Evolutionary conservation across 2,113 vertebrate genomes (phyloP), one percentile per base, ranked within the genome.

Genomic region (Forbesichthys agassizii): DNA sequence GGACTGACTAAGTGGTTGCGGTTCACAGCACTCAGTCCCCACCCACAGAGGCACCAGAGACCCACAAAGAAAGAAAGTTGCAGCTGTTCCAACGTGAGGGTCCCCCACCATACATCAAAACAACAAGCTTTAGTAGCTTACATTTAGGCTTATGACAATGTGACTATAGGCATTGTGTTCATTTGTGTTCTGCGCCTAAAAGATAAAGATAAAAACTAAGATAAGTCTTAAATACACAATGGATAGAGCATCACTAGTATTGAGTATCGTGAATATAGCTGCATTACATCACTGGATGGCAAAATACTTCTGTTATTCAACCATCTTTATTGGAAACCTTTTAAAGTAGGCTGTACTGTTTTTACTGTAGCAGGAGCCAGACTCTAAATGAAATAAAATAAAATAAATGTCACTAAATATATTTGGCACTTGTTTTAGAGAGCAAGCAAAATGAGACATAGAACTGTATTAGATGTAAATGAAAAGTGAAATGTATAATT

Each of bases 51-150:
- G 2, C 27, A 42, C 64, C 8, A 27, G 47, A 51, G 42, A 49
- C 42, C 20, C 13, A 49, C 55, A 49, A 68, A 5, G 48, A 11
- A 14, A 20, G 18, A 11, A 14, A 20, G 18, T 6, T 5, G 18
- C 66, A 68, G 66, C 66, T 68, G 66, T 68, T 59, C 49, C 54
- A 68, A 68, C 55, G 49, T 3, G 42, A 58, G 20, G 11, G 36
- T 33, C 36, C 52, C n/a, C 52, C 52, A 46, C 42, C 48, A 27
- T 58, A 33, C 49, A 20, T 57, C 20, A 27, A n/a, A 36, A 53
- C 33, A 33, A 16, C 53, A 14, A 42, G 6, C 12, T 9, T 8
- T 52, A 48, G 2, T 42, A 42, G 36, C 36, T 8, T 42, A 8
- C 36, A 8, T 5, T 42, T 42, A 6, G 36, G 36, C 36, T 27